Evolutionary conservation across 2,888 invertebrate genomes (phyloP).

Genomic region (Orchestes rusci): DNA sequence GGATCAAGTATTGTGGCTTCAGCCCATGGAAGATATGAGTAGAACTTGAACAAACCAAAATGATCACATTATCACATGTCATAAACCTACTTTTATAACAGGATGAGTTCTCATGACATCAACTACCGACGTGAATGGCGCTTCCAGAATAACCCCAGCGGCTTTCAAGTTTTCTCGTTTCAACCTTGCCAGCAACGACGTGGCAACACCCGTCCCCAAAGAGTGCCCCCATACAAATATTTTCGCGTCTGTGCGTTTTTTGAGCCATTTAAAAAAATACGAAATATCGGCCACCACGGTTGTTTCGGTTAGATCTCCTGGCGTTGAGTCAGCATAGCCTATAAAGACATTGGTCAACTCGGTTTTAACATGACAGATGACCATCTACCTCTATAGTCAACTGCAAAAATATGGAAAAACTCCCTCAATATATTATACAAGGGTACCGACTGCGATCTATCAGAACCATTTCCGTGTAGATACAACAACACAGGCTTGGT

Average conservation of each 20-base stretch:
- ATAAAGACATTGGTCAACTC: too few relatives aligned
- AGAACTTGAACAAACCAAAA: conserved; percentile 51
- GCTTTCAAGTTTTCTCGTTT: conserved; percentile 30
- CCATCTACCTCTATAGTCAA: conserved; percentile 76
- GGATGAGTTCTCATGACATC: conserved; percentile 35
- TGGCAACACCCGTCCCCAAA: conserved; percentile 33
- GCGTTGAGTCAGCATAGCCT: conserved; percentile 36
- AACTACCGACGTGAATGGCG: conserved; percentile 36
- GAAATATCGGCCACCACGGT: conserved; percentile 31
- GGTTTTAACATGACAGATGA: too few relatives aligned
- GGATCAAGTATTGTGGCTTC: conserved; percentile 68
- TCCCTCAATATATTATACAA: conserved; percentile 65
- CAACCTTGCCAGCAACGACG: conserved; percentile 31
- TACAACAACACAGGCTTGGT: conserved; percentile 33
- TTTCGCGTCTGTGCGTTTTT: conserved; percentile 27
- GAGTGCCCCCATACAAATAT: conserved; percentile 38
- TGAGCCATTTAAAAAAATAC: conserved; percentile 33
- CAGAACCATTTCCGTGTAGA: conserved; percentile 34
- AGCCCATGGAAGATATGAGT: conserved; percentile 78
- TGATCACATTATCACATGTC: not conserved
- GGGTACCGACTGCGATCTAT: conserved; percentile 44
- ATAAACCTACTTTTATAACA: conserved; percentile 28
- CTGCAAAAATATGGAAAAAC: conserved; percentile 68
- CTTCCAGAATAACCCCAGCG: conserved; percentile 35
- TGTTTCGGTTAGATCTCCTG: conserved; percentile 31